phyloP scores from a whole-genome alignment of 2,797 vertebrate genomes.

The Coregonus ussuriensis region DNA sequence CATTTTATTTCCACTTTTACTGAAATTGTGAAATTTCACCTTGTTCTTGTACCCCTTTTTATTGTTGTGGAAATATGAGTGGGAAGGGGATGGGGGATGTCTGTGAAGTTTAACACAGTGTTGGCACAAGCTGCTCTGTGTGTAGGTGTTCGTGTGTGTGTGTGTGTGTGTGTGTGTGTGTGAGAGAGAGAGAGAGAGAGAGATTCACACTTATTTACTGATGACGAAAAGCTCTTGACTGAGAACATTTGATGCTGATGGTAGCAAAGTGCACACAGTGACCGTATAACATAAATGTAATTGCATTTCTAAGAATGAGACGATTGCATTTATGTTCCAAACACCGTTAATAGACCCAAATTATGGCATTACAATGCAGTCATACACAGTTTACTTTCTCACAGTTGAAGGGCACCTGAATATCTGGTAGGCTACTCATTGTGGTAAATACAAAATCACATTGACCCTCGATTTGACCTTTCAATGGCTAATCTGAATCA shows the following conservation, averaged over 20 bases:
- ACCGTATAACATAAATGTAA: background rate
- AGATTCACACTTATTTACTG: conserved; percentile 64
- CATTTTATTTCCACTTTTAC: conserved; percentile 68
- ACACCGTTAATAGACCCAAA: conserved; percentile 43
- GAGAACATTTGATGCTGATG: background rate
- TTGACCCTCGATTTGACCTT: conserved; percentile 67
- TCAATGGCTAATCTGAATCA: conserved; percentile 63
- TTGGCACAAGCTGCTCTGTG: conserved; percentile 70
- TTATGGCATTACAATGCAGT: conserved; percentile 43
- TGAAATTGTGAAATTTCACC: conserved; percentile 81
- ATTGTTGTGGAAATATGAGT: conserved; percentile 53
- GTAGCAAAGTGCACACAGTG: background rate
- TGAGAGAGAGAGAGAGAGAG: background rate
- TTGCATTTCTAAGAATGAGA: conserved; percentile 25
- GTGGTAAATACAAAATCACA: conserved; percentile 54
- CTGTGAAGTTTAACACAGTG: conserved; percentile 68
- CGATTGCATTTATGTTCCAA: conserved; percentile 31
- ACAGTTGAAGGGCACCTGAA: conserved; percentile 37
- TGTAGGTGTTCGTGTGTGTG: conserved; percentile 49
- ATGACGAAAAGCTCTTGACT: conserved; percentile 57
- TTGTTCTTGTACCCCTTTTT: conserved; percentile 68
- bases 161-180: conserved; percentile 56
- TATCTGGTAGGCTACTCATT: conserved; percentile 35
- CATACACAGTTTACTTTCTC: conserved; percentile 41
- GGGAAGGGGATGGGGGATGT: conserved; percentile 29